phyloP scores from a whole-genome alignment of 2,113 vertebrate species.

The Notarius lentiginosus region DNA sequence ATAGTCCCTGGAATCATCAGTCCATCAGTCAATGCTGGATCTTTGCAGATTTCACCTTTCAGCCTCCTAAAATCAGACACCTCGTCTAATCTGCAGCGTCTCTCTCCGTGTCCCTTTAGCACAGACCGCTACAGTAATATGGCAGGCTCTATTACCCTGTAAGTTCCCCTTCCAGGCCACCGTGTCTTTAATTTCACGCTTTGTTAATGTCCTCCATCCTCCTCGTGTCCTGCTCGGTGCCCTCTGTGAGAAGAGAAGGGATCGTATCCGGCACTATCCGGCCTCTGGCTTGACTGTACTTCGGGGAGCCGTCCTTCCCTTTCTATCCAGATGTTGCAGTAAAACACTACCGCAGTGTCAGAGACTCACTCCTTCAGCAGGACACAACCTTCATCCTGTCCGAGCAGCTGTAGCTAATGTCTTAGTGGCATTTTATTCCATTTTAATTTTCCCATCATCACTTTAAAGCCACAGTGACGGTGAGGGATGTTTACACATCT shows the following conservation, averaged over 20 bases:
- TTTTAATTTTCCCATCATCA: not conserved
- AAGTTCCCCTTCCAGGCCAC: conserved; percentile 43
- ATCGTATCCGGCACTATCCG: conserved; percentile 60
- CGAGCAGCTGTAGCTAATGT: not conserved
- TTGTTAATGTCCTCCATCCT: conserved; percentile 69
- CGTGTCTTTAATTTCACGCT: conserved; percentile 77
- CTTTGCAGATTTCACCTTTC: conserved; percentile 2
- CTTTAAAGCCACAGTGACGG: not conserved
- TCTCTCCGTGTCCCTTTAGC: conserved; percentile 61
- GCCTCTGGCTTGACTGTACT: conserved; percentile 53
- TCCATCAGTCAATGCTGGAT: conserved; percentile 15
- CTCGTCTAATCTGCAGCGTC: not conserved
- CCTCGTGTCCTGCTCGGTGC: conserved; percentile 41
- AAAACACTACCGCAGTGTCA: conserved; percentile 24
- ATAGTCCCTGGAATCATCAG: conserved; percentile 23
- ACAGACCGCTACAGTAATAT: conserved; percentile 74
- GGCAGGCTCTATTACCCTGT: conserved; percentile 71
- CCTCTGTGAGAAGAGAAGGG: conserved; percentile 47
- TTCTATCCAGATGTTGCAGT: conserved; percentile 36
- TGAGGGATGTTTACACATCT: not conserved
- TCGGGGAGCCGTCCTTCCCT: conserved; percentile 47
- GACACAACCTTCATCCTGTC: not conserved
- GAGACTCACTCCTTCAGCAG: conserved; percentile 13
- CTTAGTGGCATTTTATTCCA: not conserved
- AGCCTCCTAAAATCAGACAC: not conserved